phyloP scores from a whole-genome alignment of 2,888 invertebrate genomes.

The Ceriagrion tenellum region DNA sequence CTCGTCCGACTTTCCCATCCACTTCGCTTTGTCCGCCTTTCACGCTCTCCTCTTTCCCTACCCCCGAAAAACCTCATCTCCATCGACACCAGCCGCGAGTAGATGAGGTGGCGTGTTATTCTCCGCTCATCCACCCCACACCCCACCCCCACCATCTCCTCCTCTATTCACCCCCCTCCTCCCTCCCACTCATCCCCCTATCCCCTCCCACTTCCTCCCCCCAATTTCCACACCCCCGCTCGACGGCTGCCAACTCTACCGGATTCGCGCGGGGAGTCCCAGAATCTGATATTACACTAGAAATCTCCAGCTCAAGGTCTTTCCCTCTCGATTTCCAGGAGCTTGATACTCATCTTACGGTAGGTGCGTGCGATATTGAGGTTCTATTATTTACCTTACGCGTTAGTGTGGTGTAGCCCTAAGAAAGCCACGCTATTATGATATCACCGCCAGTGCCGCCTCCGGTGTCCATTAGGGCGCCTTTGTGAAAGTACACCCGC shows the following conservation, averaged over 20 bases:
- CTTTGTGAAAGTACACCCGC: too few relatives aligned
- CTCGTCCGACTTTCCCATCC: not conserved
- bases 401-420: too few relatives aligned
- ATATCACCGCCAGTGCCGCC: too few relatives aligned
- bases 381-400: too few relatives aligned
- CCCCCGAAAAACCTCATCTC: slow-evolving; percentile 41
- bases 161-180: not conserved
- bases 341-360: not conserved
- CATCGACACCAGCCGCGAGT: not conserved
- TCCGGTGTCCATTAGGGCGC: too few relatives aligned
- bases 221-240: not conserved
- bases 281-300: slow-evolving; percentile 72
- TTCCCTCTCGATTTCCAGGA: not conserved
- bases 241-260: not conserved
- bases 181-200: not conserved
- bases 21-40: not conserved
- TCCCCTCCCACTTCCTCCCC: not conserved
- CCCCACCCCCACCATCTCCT: not conserved
- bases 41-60: not conserved
- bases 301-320: slow-evolving; percentile 72
- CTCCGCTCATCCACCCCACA: slow-evolving; percentile 68
- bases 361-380: too few relatives aligned
- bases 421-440: too few relatives aligned
- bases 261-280: slow-evolving; percentile 69
- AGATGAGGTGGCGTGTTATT: slow-evolving; percentile 22